phyloP scores from a whole-genome alignment of 2,797 vertebrate species.

The Notamacropus eugenii region DNA sequence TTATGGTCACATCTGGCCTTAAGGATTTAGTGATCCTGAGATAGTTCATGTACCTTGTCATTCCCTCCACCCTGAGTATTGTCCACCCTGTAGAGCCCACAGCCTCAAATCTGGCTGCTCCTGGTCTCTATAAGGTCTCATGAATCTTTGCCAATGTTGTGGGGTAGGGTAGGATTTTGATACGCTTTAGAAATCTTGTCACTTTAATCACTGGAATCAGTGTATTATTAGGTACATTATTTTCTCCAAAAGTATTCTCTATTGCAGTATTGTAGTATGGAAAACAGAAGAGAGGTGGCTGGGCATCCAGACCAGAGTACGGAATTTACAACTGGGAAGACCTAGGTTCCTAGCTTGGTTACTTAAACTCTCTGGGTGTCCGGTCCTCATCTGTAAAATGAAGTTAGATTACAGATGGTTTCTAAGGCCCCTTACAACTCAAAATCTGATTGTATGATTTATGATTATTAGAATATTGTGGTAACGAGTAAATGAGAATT shows the following conservation, averaged over 20 bases:
- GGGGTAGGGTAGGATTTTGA: neutral
- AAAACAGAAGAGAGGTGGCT: neutral
- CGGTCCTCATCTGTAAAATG: neutral
- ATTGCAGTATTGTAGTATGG: neutral
- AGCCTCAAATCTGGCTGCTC: neutral
- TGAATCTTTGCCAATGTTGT: neutral
- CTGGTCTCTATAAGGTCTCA: neutral
- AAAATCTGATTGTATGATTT: neutral
- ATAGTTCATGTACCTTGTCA: no score
- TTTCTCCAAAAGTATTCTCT: neutral
- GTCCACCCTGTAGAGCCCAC: no score
- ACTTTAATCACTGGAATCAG: neutral
- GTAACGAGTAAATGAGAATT: constrained; percentile 29
- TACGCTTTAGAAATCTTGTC: neutral
- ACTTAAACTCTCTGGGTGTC: neutral
- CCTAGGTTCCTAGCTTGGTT: neutral
- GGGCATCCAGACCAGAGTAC: neutral
- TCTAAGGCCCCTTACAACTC: neutral
- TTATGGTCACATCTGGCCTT: no score
- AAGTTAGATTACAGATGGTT: neutral
- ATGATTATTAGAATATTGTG: neutral
- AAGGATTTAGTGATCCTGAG: no score
- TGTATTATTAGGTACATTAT: neutral
- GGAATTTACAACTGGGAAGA: neutral
- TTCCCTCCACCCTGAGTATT: no score